phyloP scores from a whole-genome alignment of 1,140 invertebrate species.

The Drosophila prosaltans region DNA sequence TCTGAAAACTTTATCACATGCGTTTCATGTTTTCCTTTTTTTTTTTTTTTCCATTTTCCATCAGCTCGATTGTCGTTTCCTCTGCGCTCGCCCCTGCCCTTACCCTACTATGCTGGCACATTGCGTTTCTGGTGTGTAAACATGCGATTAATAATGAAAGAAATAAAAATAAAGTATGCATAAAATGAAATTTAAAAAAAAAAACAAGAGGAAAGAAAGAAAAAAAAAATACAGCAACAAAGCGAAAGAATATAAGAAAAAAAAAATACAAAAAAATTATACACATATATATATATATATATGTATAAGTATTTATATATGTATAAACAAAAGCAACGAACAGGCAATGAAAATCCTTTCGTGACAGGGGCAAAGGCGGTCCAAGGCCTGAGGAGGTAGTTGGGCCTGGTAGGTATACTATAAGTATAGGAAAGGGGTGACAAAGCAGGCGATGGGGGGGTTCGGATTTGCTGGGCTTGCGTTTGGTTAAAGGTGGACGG shows the following conservation, averaged over 20 bases:
- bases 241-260: slow-evolving; percentile 17
- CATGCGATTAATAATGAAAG: slow-evolving; percentile 76
- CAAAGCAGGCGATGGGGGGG: background rate
- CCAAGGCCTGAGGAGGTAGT: background rate
- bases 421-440: background rate
- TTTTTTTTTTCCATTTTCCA: slow-evolving; percentile 36
- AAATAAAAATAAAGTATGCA: slow-evolving; percentile 74
- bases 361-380: slow-evolving; percentile 44
- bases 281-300: slow-evolving; percentile 12
- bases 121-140: slow-evolving; percentile 70
- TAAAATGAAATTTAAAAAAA: slow-evolving; percentile 67
- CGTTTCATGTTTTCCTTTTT: background rate
- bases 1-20: slow-evolving; percentile 14
- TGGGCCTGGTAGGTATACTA: slow-evolving; percentile 1
- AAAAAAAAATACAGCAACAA: slow-evolving; percentile 8
- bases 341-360: slow-evolving; percentile 72
- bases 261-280: slow-evolving; percentile 29
- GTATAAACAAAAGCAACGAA: slow-evolving; percentile 36
- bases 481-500: background rate
- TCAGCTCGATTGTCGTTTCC: background rate
- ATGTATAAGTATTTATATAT: background rate
- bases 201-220: slow-evolving; percentile 21
- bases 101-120: slow-evolving; percentile 31
- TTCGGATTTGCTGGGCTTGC: background rate
- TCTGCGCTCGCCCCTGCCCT: background rate